Percentiles rank a stretch among this genome's conserved stretches.
Conservation (phyloP, 2,888 invertebrate genomes). For the Cybosia mesomella region DNA sequence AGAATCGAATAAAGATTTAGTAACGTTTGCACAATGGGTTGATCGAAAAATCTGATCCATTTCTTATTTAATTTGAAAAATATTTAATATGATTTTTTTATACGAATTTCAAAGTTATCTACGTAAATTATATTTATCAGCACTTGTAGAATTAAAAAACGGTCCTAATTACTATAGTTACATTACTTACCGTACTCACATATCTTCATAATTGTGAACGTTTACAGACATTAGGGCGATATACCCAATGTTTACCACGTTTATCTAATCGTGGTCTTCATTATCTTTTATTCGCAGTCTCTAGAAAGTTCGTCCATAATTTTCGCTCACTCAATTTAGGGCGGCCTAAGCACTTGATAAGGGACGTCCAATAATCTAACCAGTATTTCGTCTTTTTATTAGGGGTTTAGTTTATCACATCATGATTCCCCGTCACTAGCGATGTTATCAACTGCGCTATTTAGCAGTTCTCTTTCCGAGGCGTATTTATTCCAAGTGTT, state of each 20-base stretch:
- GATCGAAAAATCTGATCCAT: slow-evolving; percentile 44
- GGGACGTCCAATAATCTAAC: slow-evolving; percentile 76
- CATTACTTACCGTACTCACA: not conserved
- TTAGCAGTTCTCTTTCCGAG: slow-evolving; percentile 65
- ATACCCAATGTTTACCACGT: slow-evolving; percentile 69
- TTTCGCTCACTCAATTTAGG: slow-evolving; percentile 82
- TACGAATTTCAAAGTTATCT: not conserved
- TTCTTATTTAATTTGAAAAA: slow-evolving; percentile 16
- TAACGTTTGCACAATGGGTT: slow-evolving; percentile 69
- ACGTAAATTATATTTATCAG: not conserved
- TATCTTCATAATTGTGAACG: slow-evolving; percentile 15
- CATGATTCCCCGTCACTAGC: slow-evolving; percentile 73
- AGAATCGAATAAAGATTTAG: slow-evolving; percentile 78
- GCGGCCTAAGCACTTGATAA: slow-evolving; percentile 78
- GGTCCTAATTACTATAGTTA: not conserved
- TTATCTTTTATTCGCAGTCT: slow-evolving; percentile 79
- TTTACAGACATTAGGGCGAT: slow-evolving; percentile 35
- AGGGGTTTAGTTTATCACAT: slow-evolving; percentile 74
- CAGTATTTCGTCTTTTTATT: slow-evolving; percentile 78
- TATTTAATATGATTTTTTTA: not conserved
- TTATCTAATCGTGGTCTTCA: slow-evolving; percentile 81
- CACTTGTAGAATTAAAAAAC: not conserved
- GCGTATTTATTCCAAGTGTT: slow-evolving; percentile 63
- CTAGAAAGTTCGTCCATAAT: slow-evolving; percentile 83
- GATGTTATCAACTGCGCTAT: slow-evolving; percentile 72